Evolutionary conservation across 2,888 invertebrate genomes (phyloP).

Genomic region (Lagria hirta): DNA sequence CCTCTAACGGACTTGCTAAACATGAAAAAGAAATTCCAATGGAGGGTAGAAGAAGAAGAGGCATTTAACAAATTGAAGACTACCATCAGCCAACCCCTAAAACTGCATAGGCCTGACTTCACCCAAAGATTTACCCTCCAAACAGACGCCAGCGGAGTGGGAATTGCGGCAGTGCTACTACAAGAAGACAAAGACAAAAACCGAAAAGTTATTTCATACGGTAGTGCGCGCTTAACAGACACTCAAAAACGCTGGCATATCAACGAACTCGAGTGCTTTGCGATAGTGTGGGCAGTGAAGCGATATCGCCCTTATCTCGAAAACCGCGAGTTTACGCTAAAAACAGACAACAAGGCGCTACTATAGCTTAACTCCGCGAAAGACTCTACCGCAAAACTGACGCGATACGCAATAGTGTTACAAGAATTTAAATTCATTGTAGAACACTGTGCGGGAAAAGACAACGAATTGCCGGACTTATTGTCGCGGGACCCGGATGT

Average conservation of each 20-base stretch:
- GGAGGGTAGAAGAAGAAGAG: conserved; percentile 17
- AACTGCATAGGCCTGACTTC: conserved; percentile 26
- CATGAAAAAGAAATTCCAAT: conserved; percentile 16
- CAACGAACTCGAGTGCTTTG: too few relatives aligned
- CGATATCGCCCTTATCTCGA: conserved; percentile 31
- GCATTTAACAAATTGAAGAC: conserved; percentile 18
- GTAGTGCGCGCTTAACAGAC: conserved; percentile 17
- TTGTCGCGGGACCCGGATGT: too few relatives aligned
- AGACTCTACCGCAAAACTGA: too few relatives aligned
- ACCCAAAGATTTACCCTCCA: conserved; percentile 25
- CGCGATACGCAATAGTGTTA: too few relatives aligned
- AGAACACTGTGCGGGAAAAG: too few relatives aligned
- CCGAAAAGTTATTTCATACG: conserved; percentile 26
- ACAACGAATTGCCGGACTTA: too few relatives aligned
- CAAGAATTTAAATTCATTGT: too few relatives aligned
- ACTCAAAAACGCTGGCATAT: conserved; percentile 9
- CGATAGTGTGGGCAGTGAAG: too few relatives aligned
- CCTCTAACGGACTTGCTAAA: conserved; percentile 31
- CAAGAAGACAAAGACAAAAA: conserved; percentile 20
- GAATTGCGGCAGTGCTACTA: conserved; percentile 32
- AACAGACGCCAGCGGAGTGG: conserved; percentile 29
- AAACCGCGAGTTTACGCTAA: conserved; percentile 24
- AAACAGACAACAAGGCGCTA: conserved; percentile 29
- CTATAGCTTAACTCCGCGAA: conserved; percentile 24
- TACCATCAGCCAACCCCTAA: conserved; percentile 15